Evolutionary conservation across 2,797 vertebrate species (phyloP).

Genomic region (Oophaga sylvatica): DNA sequence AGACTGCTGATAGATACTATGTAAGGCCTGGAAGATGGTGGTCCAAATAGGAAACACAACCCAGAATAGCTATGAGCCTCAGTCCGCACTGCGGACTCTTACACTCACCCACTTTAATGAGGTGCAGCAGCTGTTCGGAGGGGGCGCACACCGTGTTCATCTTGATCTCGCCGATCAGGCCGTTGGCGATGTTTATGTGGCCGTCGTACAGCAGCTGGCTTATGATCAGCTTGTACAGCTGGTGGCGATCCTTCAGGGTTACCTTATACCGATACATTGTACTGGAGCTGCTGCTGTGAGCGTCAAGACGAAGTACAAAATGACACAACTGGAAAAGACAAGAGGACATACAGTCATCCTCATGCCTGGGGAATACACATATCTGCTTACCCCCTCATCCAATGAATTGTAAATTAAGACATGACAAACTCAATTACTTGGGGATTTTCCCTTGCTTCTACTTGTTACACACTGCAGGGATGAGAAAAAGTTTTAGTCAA

Average conservation of each 20-base stretch:
- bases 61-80: neutral
- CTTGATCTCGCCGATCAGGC: conserved; percentile 91
- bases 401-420: too few species aligned
- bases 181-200: conserved; percentile 93
- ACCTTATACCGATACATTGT: conserved; percentile 94
- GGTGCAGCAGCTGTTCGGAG: conserved; percentile 95
- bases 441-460: too few species aligned
- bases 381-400: too few species aligned
- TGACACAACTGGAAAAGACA: neutral
- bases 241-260: conserved; percentile 93
- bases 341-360: neutral
- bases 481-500: too few species aligned
- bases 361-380: neutral
- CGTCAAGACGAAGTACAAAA: neutral
- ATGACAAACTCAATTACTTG: too few species aligned
- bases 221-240: conserved; percentile 95
- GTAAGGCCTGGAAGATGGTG: too few species aligned
- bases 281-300: conserved; percentile 50
- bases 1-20: too few species aligned
- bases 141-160: conserved; percentile 90
- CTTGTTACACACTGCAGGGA: too few species aligned
- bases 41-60: too few species aligned
- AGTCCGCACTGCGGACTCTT: neutral
- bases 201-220: conserved; percentile 96
- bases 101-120: conserved; percentile 89